Conservation (phyloP, 1,140 invertebrate species). For the Drosophila nigrodunni region DNA sequence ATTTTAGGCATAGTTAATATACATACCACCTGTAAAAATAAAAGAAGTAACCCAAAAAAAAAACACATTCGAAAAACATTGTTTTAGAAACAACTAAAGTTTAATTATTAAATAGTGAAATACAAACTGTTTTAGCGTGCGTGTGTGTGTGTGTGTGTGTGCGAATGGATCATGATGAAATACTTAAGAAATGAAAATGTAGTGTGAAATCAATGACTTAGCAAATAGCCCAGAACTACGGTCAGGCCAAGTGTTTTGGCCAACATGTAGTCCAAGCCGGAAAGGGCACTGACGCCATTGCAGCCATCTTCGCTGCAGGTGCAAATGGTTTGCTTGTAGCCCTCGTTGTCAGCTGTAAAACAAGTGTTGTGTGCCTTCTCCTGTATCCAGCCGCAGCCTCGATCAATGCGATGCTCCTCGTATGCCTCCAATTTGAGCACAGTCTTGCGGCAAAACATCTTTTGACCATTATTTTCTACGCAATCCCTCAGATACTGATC, state of each 20-base stretch:
- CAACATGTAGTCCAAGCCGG: background rate
- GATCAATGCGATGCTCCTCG: constrained; percentile 84
- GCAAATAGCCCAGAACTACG: constrained; percentile 7
- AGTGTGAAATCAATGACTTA: constrained; percentile 39
- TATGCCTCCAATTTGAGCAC: constrained; percentile 83
- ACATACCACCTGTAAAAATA: too few species aligned
- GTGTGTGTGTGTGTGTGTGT: background rate
- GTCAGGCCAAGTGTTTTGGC: constrained; percentile 42
- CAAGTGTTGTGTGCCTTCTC: constrained; percentile 83
- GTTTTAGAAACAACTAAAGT: background rate
- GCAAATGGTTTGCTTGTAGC: constrained; percentile 86
- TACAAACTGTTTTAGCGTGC: background rate
- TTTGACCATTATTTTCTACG: background rate
- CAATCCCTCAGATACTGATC: constrained; percentile 73
- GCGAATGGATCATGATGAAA: background rate
- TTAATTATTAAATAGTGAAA: background rate
- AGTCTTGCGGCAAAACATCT: constrained; percentile 76
- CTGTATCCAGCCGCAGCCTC: constrained; percentile 86
- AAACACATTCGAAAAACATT: background rate
- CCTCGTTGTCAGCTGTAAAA: constrained; percentile 86
- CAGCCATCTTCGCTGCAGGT: constrained; percentile 86
- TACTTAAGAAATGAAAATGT: background rate
- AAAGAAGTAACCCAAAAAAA: too few species aligned
- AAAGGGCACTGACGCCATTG: constrained; percentile 76
- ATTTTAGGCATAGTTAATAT: too few species aligned